Percentiles rank a stretch among this genome's conserved stretches.
phyloP scores from a whole-genome alignment of 2,888 invertebrate species.

The Choristoneura rosaceana region DNA sequence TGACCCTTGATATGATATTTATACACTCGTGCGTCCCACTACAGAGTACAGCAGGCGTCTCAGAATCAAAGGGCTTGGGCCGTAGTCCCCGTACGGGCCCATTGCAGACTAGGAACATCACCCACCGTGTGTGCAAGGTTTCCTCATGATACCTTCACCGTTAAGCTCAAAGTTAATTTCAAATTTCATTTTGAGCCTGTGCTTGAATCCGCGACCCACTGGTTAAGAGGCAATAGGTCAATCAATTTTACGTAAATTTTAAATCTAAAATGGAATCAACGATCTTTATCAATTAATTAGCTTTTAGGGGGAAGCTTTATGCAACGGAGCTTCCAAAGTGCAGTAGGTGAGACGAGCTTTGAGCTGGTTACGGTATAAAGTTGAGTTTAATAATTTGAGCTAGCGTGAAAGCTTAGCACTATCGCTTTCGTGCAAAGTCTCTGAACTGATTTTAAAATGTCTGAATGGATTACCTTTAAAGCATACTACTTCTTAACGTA shows the following conservation, averaged over 20 bases:
- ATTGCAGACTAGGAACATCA: no score
- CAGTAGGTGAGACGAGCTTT: conserved; percentile 57
- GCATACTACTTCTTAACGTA: no score
- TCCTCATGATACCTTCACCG: no score
- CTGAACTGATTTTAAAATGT: conserved; percentile 70
- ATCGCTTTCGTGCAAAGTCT: conserved; percentile 75
- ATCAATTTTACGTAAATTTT: background rate
- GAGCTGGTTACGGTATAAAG: conserved; percentile 67
- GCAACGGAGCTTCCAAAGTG: conserved; percentile 48
- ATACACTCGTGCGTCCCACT: no score
- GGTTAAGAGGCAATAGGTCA: background rate
- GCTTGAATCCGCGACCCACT: no score
- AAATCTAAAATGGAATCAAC: background rate
- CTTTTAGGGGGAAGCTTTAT: conserved; percentile 33
- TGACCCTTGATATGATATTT: no score
- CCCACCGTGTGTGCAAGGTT: no score
- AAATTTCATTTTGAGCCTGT: no score
- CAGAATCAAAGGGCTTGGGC: no score
- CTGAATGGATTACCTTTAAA: background rate
- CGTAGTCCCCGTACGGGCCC: no score
- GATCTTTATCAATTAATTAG: conserved; percentile 22
- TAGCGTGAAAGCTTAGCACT: conserved; percentile 75
- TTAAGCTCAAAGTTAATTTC: no score
- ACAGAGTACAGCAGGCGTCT: no score
- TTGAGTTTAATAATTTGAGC: conserved; percentile 82